Conservation (phyloP, 2,113 vertebrate species). For the Sminthopsis crassicaudata region DNA sequence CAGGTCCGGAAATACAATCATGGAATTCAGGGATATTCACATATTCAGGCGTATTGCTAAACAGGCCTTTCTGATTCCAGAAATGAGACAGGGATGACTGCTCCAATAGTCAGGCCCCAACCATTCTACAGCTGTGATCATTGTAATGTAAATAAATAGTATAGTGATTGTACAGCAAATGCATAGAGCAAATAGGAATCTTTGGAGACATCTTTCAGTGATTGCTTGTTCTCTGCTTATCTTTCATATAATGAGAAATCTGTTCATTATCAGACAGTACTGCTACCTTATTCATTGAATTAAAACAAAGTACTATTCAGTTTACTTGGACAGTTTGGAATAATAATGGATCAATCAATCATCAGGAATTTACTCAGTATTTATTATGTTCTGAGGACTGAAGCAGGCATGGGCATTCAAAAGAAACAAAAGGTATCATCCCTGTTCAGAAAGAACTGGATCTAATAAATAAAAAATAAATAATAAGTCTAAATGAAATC, state of each 20-base stretch:
- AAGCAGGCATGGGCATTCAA: neutral
- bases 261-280: neutral
- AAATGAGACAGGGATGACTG: constrained; percentile 2
- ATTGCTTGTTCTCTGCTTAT: neutral
- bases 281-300: neutral
- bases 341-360: constrained; percentile 7
- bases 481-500: constrained; percentile 2
- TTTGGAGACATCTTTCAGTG: constrained; percentile 18
- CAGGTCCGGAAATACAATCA: neutral
- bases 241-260: neutral
- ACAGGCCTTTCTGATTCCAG: constrained; percentile 9
- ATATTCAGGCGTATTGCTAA: neutral
- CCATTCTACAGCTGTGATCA: neutral
- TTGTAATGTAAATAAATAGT: neutral
- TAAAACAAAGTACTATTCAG: constrained; percentile 11
- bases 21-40: constrained; percentile 10
- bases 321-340: neutral
- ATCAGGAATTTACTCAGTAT: constrained; percentile 12
- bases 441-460: neutral
- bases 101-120: neutral
- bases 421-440: constrained; percentile 16
- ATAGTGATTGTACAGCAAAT: neutral
- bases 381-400: neutral
- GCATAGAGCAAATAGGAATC: neutral
- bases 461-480: neutral